Evolutionary conservation across 2,888 invertebrate genomes (phyloP), one percentile per base, ranked within the genome.

Genomic region (Drosophila infuscata): DNA sequence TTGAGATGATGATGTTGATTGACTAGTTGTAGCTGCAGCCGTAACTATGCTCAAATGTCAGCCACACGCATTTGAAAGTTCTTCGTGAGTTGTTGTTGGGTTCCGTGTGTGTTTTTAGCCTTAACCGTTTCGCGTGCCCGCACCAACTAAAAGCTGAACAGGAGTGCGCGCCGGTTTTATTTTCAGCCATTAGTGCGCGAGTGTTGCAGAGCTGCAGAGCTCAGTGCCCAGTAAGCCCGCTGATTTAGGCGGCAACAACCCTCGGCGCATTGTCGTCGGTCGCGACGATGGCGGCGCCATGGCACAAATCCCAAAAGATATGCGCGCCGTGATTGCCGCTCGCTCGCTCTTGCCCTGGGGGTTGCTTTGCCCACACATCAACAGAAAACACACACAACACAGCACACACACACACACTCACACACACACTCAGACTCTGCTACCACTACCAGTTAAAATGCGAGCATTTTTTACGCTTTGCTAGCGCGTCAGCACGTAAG

Each of bases 151-250:
- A 90, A 87, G 86, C 75, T 76, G 69, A 75, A 81, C 83, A 87
- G 85, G 85, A 85, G 82, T 85, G 84, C 83, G 83, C 86, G 79
- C 83, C 83, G 89, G 91, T 93, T 93, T 93, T 92, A 92, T 92
- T 70, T 79, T 61, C 67, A 68, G 83, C 86, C 86, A 88, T 86
- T 87, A 86, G 69, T 70, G 73, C 70, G 53, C 66, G 43, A 71
- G 76, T 73, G 66, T 65, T 71, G 60, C 35, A 62, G 53, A 53
- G 32, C 65, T 30, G 62, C 51, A 57, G 60, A 54, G 53, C 59
- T 30, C 48, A 57, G 68, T 65, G 82, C 62, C 67, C 74, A 64
- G 80, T 85, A 85, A 87, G 90, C 86, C 85, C 82, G 87, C 81
- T 76, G 86, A 88, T 90, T 86, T 87, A 76, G 84, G 54, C 64